Base-by-base conservation (phyloP, 2,888 invertebrate genomes). In the Taphrorychus bicolor region DNA sequence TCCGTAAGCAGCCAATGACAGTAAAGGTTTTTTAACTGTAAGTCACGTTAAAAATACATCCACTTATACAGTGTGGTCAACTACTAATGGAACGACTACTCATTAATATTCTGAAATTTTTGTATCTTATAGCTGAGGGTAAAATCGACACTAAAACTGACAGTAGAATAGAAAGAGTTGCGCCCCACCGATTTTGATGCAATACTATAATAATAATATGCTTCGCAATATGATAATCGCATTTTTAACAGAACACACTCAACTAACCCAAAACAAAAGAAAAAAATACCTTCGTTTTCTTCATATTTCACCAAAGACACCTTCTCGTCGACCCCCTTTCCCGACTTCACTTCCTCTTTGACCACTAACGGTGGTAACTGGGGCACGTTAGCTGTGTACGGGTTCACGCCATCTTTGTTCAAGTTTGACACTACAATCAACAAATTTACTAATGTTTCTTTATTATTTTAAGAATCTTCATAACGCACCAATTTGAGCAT, bases 1-100 rank as follows among this genome's bases (percentile, higher is more conserved):
- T 58, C 77, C 80, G 65, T 83, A 82, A 41, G 79, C 78, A 7
- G 81, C 75, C 14, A 79, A 70, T 1, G 75, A 76, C 19, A 76
- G 69, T 11, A 78, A 70, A n/a, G 76, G 72, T 67, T 75, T 75
- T 58, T 76, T 76, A 19, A 69, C 70, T 70, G 51, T 58, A 9
- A 42, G 41, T 61, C 17, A 11, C 32, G 11, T 32, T 1, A 32
- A 1, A 32, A 32, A 48, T 17, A 2, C 16, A 16, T 48, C 7
- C 16, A n/a, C n/a, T n/a, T n/a, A n/a, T n/a, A n/a, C n/a, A n/a
- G n/a, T n/a, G n/a, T n/a, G n/a, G n/a, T n/a, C n/a, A n/a, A n/a
- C n/a, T n/a, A n/a, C n/a, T n/a, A n/a, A n/a, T n/a, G n/a, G n/a
- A n/a, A n/a, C n/a, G n/a, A n/a, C n/a, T n/a, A n/a, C n/a, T n/a